Evolutionary conservation across 2,113 vertebrate species (phyloP), one percentile per base, ranked within the genome.

Genomic region (Eublepharis macularius): DNA sequence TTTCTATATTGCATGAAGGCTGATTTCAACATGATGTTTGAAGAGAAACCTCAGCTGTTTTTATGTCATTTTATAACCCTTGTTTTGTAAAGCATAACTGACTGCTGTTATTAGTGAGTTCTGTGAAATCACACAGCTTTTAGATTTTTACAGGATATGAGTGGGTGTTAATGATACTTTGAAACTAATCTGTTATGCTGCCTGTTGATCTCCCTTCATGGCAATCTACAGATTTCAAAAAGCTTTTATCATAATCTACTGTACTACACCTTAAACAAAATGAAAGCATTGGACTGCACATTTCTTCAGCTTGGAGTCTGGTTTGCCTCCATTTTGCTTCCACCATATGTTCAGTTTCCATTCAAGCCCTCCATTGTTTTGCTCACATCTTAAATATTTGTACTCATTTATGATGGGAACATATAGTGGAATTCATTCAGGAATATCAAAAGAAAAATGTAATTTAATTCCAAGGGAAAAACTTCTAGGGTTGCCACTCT

Each of bases 41-140:
- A 85, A 76, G 82, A 24, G n/a, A 85, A 51, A 76, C 54, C 85
- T 83, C 89, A 90, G 80, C 73, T 90, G 83, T 65, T 79, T 83
- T 51, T 76, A 14, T 21, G 54, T 51, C 66, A 24, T 11, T 84
- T 87, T 80, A 82, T 60, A 85, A 89, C 13, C 43, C 21, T 32
- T 36, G 12, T 51, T 85, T 83, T 85, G 75, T 66, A 79, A 92
- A 88, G 63, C 80, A 68, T 84, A 88, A 57, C 49, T 47, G 54
- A 29, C 60, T 81, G 34, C 51, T 88, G 63, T 2, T 82, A 83
- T 65, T 83, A 87, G 47, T 0, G 16, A 81, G 41, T 66, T 86
- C 34, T 69, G 57, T 87, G 82, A 91, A 89, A 90, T 85, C 87
- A 80, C 21, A 72, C 4, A 70, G 68, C 39, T 75, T 85, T 77